Evolutionary conservation across 1,140 invertebrate genomes (phyloP).

Genomic region (Drosophila kanapiae): DNA sequence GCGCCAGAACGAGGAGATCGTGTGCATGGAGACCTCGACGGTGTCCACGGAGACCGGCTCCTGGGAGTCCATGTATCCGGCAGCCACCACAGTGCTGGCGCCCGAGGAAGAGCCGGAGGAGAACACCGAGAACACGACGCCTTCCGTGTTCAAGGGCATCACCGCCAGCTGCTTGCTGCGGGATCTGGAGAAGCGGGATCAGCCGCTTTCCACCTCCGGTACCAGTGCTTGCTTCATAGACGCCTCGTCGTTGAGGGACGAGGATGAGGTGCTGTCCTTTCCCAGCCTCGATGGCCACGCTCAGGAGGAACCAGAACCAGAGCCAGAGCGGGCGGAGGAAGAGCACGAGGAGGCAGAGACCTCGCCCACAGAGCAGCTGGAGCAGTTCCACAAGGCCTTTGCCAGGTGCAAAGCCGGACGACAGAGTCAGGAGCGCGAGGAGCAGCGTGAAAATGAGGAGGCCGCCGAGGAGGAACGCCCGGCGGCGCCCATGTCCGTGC

Average conservation of each 20-base stretch:
- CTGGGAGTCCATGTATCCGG: constrained; percentile 87
- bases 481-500: constrained; percentile 67
- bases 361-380: constrained; percentile 71
- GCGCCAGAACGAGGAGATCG: constrained; percentile 89
- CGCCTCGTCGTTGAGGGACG: constrained; percentile 90
- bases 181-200: constrained; percentile 72
- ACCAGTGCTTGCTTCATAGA: constrained; percentile 89
- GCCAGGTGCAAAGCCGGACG: constrained; percentile 70
- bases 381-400: constrained; percentile 82
- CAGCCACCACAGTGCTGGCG: constrained; percentile 4
- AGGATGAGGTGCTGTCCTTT: constrained; percentile 86
- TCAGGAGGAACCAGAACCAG: constrained; percentile 33
- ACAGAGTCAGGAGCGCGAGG: constrained; percentile 25
- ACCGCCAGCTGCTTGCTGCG: constrained; percentile 72
- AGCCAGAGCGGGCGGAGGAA: constrained; percentile 3
- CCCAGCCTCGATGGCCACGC: constrained; percentile 63
- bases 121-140: constrained; percentile 25
- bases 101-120: constrained; percentile 8
- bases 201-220: constrained; percentile 68
- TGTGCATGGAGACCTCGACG: constrained; percentile 87
- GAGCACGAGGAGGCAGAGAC: constrained; percentile 33
- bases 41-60: constrained; percentile 88
- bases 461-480: constrained; percentile 15
- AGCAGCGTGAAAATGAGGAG: constrained; percentile 45
- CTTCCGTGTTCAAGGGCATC: constrained; percentile 53